Percentiles rank a stretch among this genome's conserved stretches.
These are phyloP conservation scores for Euzetes globulus DNA, from an alignment of 2,888 invertebrate genomes.

Conservation along the genomic window DNA sequence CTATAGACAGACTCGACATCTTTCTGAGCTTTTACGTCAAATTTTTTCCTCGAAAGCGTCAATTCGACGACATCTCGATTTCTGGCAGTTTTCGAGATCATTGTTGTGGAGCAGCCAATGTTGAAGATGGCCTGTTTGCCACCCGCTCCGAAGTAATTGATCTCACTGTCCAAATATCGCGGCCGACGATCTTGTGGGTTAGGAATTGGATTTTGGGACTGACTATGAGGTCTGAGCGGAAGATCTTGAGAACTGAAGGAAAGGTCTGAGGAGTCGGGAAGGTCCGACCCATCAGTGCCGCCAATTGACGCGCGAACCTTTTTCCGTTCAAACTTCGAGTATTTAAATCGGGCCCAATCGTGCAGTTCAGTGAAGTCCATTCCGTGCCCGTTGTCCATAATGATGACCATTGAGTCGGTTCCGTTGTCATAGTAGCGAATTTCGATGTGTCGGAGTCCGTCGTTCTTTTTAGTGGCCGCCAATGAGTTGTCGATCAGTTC, in stretches of 20 bases:
- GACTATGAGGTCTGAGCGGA: neutral
- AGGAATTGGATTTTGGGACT: neutral
- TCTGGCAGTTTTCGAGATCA: neutral
- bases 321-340: slow-evolving; percentile 6
- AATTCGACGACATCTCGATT: neutral
- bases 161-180: slow-evolving; percentile 13
- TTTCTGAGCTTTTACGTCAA: neutral
- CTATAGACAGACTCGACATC: neutral
- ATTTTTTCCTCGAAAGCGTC: neutral
- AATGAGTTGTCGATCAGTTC: slow-evolving; percentile 26
- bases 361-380: neutral
- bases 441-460: neutral
- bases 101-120: neutral
- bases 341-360: slow-evolving; percentile 16
- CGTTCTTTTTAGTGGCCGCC: slow-evolving; percentile 1
- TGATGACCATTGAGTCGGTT: neutral
- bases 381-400: slow-evolving; percentile 14
- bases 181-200: neutral
- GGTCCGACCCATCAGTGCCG: neutral
- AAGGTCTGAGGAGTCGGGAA: too few relatives aligned
- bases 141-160: slow-evolving; percentile 22
- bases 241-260: neutral
- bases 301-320: too few relatives aligned
- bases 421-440: slow-evolving; percentile 16
- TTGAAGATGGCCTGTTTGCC: slow-evolving; percentile 25